phyloP scores from a whole-genome alignment of 2,113 vertebrate genomes.

The Todiramphus chloris region DNA sequence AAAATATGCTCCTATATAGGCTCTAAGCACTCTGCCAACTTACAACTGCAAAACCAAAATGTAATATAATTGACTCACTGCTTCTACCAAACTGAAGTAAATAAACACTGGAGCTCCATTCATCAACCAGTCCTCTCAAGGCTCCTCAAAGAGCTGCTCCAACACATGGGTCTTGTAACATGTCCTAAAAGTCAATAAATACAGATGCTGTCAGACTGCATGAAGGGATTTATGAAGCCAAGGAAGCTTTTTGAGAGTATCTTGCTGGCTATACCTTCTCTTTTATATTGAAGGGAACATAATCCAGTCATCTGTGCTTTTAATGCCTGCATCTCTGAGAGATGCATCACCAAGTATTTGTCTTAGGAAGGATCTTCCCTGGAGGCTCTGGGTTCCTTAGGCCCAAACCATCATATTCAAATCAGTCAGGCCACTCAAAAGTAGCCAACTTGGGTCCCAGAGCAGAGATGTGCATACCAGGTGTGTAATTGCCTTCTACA shows the following conservation, averaged over 20 bases:
- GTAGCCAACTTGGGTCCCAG: background rate
- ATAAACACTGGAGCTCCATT: conserved; percentile 34
- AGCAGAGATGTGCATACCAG: background rate
- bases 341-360: background rate
- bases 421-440: background rate
- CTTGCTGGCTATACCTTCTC: conserved; percentile 8
- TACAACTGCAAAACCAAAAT: conserved; percentile 31
- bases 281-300: background rate
- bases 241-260: background rate
- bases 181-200: conserved; percentile 45
- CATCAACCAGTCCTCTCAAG: conserved; percentile 15
- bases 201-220: conserved; percentile 7
- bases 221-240: conserved; percentile 42
- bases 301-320: background rate
- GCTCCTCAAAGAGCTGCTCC: conserved; percentile 7
- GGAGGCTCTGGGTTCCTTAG: background rate
- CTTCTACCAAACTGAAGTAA: conserved; percentile 49
- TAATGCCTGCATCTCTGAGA: background rate
- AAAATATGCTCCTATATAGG: conserved; percentile 28
- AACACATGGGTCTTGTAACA: background rate
- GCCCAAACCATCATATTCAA: background rate
- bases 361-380: background rate
- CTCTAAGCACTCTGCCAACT: conserved; percentile 22
- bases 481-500: background rate
- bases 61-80: conserved; percentile 32